A percentile compares a stretch with the other conserved stretches of the same genome.
These are phyloP conservation scores for Piprites chloris DNA, from an alignment of 2,113 vertebrate genomes.

Conservation along the genomic window DNA sequence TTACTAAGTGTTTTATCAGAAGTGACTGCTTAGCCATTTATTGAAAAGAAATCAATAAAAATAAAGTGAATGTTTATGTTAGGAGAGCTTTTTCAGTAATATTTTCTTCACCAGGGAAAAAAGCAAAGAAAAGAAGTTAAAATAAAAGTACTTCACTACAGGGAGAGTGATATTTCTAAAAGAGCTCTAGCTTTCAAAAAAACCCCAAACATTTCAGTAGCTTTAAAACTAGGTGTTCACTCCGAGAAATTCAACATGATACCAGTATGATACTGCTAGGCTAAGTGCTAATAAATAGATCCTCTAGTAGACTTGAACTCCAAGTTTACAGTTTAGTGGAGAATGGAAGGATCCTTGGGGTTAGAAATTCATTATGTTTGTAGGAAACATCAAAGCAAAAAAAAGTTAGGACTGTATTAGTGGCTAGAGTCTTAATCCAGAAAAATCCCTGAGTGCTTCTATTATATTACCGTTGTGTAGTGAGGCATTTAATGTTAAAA, in stretches of 20 bases:
- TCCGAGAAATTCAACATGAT: background rate
- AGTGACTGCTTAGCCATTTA: background rate
- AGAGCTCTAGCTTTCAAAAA: background rate
- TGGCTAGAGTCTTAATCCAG: background rate
- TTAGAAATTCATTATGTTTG: background rate
- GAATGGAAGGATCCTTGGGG: background rate
- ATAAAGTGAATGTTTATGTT: background rate
- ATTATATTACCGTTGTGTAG: background rate
- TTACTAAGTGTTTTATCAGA: background rate
- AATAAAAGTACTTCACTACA: background rate
- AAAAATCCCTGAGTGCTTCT: background rate
- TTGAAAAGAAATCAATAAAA: constrained; percentile 48
- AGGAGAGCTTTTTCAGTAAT: background rate
- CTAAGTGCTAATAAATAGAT: background rate
- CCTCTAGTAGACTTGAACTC: background rate
- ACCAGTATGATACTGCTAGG: background rate
- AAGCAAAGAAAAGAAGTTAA: background rate
- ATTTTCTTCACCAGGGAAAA: background rate
- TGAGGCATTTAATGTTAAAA: background rate
- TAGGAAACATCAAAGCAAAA: background rate
- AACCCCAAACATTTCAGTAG: background rate
- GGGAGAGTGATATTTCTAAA: background rate
- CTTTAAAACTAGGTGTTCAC: background rate
- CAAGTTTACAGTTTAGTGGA: background rate
- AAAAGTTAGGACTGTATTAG: background rate